phyloP scores from a whole-genome alignment of 2,888 invertebrate genomes.

The Melipona bicolor region DNA sequence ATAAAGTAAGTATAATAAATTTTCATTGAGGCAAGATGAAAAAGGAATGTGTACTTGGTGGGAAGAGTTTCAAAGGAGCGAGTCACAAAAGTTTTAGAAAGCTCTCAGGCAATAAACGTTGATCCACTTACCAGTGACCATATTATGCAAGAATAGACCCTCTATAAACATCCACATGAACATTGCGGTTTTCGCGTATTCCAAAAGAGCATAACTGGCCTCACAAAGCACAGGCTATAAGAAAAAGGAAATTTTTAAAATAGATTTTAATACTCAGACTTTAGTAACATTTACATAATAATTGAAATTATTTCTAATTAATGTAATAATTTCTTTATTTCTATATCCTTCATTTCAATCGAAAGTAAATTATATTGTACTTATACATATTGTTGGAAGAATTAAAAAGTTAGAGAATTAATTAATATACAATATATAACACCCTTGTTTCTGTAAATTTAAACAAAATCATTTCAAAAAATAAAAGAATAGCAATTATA shows the following conservation, averaged over 20 bases:
- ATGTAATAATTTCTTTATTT: background rate
- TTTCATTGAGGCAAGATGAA: background rate
- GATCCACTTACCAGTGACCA: slow-evolving; percentile 87
- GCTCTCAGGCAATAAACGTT: too few relatives aligned
- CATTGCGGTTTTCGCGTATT: slow-evolving; percentile 95
- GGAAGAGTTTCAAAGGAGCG: background rate
- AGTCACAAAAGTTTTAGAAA: background rate
- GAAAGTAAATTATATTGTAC: background rate
- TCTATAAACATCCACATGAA: slow-evolving; percentile 99
- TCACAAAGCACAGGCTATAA: slow-evolving; percentile 92
- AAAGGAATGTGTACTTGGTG: background rate
- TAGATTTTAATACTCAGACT: background rate
- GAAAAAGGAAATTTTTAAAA: slow-evolving; percentile 11
- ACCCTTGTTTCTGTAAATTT: too few relatives aligned
- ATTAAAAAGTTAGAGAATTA: background rate
- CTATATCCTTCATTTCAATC: background rate
- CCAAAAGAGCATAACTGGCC: slow-evolving; percentile 91
- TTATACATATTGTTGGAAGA: background rate
- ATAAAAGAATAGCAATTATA: too few relatives aligned
- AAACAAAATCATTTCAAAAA: too few relatives aligned
- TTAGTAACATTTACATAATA: background rate
- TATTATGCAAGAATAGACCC: slow-evolving; percentile 94
- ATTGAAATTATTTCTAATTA: background rate
- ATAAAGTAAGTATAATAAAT: background rate
- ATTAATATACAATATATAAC: too few relatives aligned